Base-by-base conservation (phyloP, 1,140 invertebrate species). In the Apis florea region DNA sequence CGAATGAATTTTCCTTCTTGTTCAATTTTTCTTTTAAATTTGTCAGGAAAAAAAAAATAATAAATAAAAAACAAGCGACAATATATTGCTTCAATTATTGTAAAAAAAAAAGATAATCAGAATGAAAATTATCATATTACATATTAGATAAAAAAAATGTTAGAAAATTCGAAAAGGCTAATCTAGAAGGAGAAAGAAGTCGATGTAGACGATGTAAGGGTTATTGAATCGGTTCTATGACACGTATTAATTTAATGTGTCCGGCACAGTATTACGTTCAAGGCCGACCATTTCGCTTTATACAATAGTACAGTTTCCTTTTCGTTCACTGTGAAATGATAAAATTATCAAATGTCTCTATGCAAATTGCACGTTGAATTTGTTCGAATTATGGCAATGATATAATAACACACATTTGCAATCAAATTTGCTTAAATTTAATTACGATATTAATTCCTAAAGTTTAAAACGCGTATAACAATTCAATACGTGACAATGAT, bases 251-350 rank as follows among this genome's bases (percentile, higher is more conserved):
- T 71, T 76, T 54, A 49, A 54, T 49, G 40, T 73, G 19, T 13
- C 56, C 12, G 13, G 31, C 40, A 49, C 1, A 67, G 19, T 24
- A 59, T 84, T 82, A 78, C 61, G 53, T 19, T 72, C 84, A 85
- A 82, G 79, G 78, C 31, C 67, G 72, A 13, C 17, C 49, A 72
- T 53, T 17, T 31, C 68, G 77, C 69, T 84, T 81, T 67, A 19
- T 58, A 63, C 13, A 63, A 40, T 51, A 79, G 24, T 72, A 63
- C 24, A 53, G 61, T 53, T 53, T 72, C 24, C 40, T 24, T 17
- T 21, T 59, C n/a, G 15, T 19, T 40, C 31, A 71, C 21, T 51
- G 19, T 17, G 12, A 21, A 56, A 12, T 11, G 11, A 4, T 61
- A 17, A 31, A 31, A 63, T 26, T 15, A 9, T 24, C 12, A 24